Conservation (phyloP, 1,140 invertebrate species). For the Rhynchophorus ferrugineus region DNA sequence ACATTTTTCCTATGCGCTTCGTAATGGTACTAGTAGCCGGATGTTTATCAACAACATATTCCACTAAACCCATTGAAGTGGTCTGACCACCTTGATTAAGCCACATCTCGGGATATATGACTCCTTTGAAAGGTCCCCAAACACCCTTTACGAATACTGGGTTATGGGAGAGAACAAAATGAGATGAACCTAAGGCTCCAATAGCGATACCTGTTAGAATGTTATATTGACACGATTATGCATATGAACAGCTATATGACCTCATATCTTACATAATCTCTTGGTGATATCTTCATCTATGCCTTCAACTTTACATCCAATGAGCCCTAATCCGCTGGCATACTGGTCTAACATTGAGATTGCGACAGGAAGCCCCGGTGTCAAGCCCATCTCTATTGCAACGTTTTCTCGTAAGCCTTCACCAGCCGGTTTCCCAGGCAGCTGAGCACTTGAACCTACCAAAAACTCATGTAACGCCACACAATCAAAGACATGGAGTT, state of each 20-base stretch:
- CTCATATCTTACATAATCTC: slow-evolving; percentile 45
- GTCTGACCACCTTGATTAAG: slow-evolving; percentile 90
- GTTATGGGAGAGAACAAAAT: slow-evolving; percentile 73
- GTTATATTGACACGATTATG: too few species aligned
- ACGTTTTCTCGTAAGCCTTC: slow-evolving; percentile 54
- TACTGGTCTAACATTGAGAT: slow-evolving; percentile 90
- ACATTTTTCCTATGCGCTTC: slow-evolving; percentile 40
- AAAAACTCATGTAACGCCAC: background rate
- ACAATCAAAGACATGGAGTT: background rate
- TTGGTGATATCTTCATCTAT: slow-evolving; percentile 49
- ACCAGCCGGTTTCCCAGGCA: slow-evolving; percentile 64
- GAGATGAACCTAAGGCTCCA: slow-evolving; percentile 84
- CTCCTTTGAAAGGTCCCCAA: slow-evolving; percentile 91
- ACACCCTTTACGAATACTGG: slow-evolving; percentile 70
- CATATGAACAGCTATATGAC: too few species aligned
- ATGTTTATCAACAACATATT: slow-evolving; percentile 77
- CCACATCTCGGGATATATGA: slow-evolving; percentile 79
- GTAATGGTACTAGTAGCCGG: slow-evolving; percentile 51
- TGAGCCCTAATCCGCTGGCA: slow-evolving; percentile 81
- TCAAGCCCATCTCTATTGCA: slow-evolving; percentile 63
- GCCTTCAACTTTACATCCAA: slow-evolving; percentile 53
- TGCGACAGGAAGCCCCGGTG: slow-evolving; percentile 66
- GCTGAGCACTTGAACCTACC: slow-evolving; percentile 49
- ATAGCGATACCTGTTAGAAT: slow-evolving; percentile 76
- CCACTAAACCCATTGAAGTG: slow-evolving; percentile 75